phyloP scores from a whole-genome alignment of 2,113 vertebrate genomes.

The Istiophorus platypterus region DNA sequence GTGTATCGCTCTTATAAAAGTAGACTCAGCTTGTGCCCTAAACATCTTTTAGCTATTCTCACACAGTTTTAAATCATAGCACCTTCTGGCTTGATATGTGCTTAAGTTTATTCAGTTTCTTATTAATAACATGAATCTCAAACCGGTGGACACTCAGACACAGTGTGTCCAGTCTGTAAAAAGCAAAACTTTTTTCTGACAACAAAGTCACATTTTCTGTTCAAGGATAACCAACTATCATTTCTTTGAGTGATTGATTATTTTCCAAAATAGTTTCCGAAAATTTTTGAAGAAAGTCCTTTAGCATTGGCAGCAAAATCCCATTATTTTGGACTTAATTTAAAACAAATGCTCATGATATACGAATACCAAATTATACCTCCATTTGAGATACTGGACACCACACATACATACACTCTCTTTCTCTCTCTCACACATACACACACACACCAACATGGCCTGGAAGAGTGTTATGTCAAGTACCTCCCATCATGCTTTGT shows the following conservation, averaged over 20 bases:
- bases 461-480: constrained; percentile 98
- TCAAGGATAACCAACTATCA: background rate
- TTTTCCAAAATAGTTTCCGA: too few species aligned
- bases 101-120: background rate
- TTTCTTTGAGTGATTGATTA: background rate
- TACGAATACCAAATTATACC: constrained; percentile 28
- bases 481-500: constrained; percentile 98
- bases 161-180: background rate
- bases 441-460: constrained; percentile 87
- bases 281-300: background rate
- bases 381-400: constrained; percentile 56
- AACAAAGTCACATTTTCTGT: too few species aligned
- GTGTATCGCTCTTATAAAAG: too few species aligned
- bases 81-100: too few species aligned
- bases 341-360: constrained; percentile 1
- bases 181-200: background rate
- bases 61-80: too few species aligned
- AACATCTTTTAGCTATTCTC: too few species aligned
- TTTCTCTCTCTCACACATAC: constrained; percentile 12
- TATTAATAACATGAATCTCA: background rate
- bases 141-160: too few species aligned
- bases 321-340: background rate
- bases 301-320: background rate
- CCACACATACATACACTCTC: constrained; percentile 27
- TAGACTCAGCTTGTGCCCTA: too few species aligned